Evolutionary conservation across 2,797 vertebrate species (phyloP).

Genomic region (Buceros bicornis): DNA sequence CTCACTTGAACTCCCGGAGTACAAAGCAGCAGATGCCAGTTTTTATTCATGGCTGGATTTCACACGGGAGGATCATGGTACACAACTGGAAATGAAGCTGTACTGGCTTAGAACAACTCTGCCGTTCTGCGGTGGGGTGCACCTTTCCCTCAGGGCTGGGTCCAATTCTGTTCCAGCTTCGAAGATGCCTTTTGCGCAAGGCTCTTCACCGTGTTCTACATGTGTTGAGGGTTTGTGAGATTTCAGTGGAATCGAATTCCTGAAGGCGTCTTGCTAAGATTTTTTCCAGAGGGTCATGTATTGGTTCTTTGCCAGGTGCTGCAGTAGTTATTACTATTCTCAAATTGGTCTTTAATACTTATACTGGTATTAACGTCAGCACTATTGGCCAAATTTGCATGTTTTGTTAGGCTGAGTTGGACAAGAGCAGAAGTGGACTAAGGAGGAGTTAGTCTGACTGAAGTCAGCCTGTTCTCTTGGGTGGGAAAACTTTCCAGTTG

Average conservation of each 20-base stretch:
- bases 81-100: neutral
- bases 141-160: neutral
- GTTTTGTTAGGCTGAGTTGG: neutral
- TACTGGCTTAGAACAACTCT: neutral
- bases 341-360: neutral
- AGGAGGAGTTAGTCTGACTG: neutral
- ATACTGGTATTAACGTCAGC: neutral
- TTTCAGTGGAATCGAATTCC: slow-evolving; percentile 7
- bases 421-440: neutral
- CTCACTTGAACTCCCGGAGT: neutral
- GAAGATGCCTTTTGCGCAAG: neutral
- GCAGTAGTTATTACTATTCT: neutral
- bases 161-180: neutral
- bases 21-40: neutral
- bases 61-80: neutral
- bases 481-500: neutral
- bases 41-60: neutral
- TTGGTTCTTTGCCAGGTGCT: neutral
- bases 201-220: fast-evolving
- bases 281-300: neutral
- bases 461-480: neutral
- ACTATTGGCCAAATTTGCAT: neutral
- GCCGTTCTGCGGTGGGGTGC: neutral
- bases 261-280: neutral
- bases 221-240: neutral